Conservation (phyloP, 2,113 vertebrate species). For the Jaculus jaculus region DNA sequence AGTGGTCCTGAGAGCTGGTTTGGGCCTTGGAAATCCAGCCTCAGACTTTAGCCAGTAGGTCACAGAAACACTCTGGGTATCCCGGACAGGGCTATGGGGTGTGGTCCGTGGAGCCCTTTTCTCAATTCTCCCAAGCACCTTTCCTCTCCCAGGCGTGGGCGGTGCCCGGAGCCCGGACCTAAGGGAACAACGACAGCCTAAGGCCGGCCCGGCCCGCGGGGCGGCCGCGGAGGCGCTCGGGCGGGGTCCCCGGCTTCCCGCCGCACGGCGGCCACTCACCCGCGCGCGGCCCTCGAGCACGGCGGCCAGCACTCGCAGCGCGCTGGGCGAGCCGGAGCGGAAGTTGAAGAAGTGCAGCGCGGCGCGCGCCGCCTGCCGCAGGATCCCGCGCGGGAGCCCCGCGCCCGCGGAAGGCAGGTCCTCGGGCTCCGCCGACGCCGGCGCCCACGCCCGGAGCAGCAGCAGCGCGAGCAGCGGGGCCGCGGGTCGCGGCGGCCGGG, state of each 20-base stretch:
- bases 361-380: constrained; percentile 67
- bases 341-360: constrained; percentile 83
- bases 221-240: background rate
- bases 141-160: background rate
- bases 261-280: constrained; percentile 73
- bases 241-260: accelerated
- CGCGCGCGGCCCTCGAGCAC: constrained; percentile 72
- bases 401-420: background rate
- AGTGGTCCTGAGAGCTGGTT: background rate
- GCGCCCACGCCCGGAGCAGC: background rate
- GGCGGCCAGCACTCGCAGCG: constrained; percentile 57
- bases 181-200: background rate
- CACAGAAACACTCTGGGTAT: background rate
- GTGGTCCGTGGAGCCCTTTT: background rate
- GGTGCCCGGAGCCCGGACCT: background rate
- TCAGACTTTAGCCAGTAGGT: background rate
- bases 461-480: background rate
- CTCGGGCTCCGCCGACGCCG: accelerated
- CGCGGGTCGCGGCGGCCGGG: background rate
- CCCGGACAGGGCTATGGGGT: background rate
- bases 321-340: constrained; percentile 68
- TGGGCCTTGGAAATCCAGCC: background rate
- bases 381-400: background rate
- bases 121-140: background rate
- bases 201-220: too few relatives aligned